phyloP scores from a whole-genome alignment of 2,113 vertebrate genomes.

The Sylvia atricapilla region DNA sequence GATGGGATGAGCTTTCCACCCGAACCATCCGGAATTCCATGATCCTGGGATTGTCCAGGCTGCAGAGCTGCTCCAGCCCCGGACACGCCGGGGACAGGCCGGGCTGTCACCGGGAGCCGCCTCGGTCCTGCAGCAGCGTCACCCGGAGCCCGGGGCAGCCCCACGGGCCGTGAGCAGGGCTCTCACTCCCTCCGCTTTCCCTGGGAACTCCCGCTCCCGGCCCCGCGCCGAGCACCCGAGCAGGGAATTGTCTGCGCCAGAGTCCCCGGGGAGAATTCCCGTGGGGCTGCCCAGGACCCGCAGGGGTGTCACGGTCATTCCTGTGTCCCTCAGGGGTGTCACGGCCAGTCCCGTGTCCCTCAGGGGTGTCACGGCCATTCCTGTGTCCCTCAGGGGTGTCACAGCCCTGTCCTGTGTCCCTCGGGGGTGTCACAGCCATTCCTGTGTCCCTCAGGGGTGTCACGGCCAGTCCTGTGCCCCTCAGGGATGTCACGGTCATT shows the following conservation, averaged over 20 bases:
- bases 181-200: neutral
- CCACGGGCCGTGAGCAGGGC: too few species aligned
- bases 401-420: too few species aligned
- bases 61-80: neutral
- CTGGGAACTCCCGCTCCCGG: accelerated
- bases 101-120: neutral
- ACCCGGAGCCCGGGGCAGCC: neutral
- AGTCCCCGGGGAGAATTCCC: too few species aligned
- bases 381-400: too few species aligned
- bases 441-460: too few species aligned
- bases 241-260: too few species aligned
- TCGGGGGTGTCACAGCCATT: too few species aligned
- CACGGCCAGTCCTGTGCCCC: too few species aligned
- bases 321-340: too few species aligned
- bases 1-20: neutral
- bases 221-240: neutral
- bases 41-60: accelerated
- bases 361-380: too few species aligned
- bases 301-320: accelerated
- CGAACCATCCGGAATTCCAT: accelerated
- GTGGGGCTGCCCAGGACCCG: neutral
- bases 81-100: neutral
- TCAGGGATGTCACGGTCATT: too few species aligned
- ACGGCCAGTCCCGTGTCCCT: too few species aligned
- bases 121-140: neutral